phyloP scores from a whole-genome alignment of 2,113 vertebrate genomes.

The Balaenoptera acutorostrata region DNA sequence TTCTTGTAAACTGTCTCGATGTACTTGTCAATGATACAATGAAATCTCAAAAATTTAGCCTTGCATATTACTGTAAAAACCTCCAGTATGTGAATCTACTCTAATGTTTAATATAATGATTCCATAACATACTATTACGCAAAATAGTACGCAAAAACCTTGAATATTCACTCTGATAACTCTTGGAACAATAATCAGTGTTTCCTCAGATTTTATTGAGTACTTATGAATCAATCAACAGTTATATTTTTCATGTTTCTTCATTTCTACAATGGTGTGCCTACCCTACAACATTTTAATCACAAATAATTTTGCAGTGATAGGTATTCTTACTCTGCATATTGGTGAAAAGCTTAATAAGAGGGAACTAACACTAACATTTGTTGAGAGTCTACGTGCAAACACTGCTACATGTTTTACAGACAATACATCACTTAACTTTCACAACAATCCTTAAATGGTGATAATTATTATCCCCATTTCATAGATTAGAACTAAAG shows the following conservation, averaged over 20 bases:
- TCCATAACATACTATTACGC: background rate
- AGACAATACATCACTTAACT: background rate
- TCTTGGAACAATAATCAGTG: background rate
- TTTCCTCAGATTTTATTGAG: background rate
- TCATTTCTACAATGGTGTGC: background rate
- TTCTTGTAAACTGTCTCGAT: background rate
- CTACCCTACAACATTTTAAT: background rate
- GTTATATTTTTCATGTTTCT: conserved; percentile 15
- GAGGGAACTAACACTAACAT: background rate
- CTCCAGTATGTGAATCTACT: background rate
- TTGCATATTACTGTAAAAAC: background rate
- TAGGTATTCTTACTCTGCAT: background rate
- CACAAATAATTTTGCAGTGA: background rate
- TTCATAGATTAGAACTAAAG: conserved; percentile 5
- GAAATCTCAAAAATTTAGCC: conserved; percentile 7
- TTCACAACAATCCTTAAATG: background rate
- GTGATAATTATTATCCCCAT: background rate
- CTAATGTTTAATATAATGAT: background rate
- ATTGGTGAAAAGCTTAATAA: background rate
- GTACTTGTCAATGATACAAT: background rate
- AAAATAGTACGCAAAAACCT: background rate
- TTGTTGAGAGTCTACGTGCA: background rate
- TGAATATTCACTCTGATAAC: background rate
- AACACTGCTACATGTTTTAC: background rate
- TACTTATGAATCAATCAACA: background rate